Evolutionary conservation across 2,113 vertebrate genomes (phyloP).

Genomic region (Lates calcarifer): DNA sequence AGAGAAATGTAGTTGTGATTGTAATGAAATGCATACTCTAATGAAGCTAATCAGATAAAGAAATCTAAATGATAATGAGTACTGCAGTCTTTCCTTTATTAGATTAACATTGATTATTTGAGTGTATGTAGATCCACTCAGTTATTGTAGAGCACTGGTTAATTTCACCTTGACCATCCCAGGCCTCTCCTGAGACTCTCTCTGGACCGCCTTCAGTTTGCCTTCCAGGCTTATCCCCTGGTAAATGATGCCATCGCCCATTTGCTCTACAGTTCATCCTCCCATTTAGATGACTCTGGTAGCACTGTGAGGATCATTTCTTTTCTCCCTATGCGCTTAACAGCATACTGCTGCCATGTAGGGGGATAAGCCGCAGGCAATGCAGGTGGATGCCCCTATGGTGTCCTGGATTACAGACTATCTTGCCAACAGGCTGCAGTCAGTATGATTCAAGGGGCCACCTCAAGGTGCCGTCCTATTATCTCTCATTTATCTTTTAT

Average conservation of each 20-base stretch:
- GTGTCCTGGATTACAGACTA: constrained; percentile 35
- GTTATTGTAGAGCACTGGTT: constrained; percentile 6
- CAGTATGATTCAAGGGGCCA: constrained; percentile 27
- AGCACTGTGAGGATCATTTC: constrained; percentile 4
- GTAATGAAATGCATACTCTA: not conserved
- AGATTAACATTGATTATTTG: constrained; percentile 58
- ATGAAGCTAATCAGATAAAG: constrained; percentile 45
- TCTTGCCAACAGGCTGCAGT: not conserved
- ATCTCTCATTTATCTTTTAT: constrained; percentile 31
- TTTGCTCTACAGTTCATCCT: constrained; percentile 3
- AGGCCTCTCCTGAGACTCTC: not conserved
- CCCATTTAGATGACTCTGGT: constrained; percentile 30
- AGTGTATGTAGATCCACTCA: constrained; percentile 34
- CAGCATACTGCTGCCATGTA: constrained; percentile 2
- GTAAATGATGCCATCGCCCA: constrained; percentile 5
- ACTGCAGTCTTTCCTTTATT: constrained; percentile 25
- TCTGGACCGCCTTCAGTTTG: not conserved
- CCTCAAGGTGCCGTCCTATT: constrained; percentile 18
- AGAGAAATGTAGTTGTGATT: constrained; percentile 5
- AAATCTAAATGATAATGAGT: constrained; percentile 22
- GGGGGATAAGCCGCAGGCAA: constrained; percentile 22
- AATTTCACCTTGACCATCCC: not conserved
- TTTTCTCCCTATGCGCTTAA: constrained; percentile 19
- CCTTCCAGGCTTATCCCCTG: constrained; percentile 8
- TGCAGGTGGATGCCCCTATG: constrained; percentile 34